Conservation (phyloP, 23 tunicate genomes). For the Trididemnum miniatum region DNA sequence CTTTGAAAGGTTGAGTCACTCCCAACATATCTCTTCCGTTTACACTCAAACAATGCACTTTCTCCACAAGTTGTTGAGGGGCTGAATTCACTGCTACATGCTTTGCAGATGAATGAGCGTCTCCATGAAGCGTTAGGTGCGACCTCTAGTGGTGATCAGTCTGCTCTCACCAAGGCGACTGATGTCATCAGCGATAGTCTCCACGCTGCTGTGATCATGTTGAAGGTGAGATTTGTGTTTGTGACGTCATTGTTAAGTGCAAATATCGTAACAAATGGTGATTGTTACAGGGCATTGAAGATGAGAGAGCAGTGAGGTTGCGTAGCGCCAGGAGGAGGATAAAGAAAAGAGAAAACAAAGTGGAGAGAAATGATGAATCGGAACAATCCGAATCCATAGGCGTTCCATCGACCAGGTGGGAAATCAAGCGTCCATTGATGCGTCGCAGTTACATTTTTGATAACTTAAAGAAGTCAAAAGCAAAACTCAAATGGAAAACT, state of each 20-base stretch:
- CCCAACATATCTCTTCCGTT: too few relatives aligned
- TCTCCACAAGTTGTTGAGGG: too few relatives aligned
- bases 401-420: slow-evolving; percentile 86
- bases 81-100: too few relatives aligned
- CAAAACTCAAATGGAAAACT: too few relatives aligned
- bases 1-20: too few relatives aligned
- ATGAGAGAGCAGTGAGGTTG: slow-evolving; percentile 66
- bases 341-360: slow-evolving; percentile 47
- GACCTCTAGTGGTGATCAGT: slow-evolving; percentile 38
- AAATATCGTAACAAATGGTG: neutral
- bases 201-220: slow-evolving; percentile 93
- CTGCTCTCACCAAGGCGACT: slow-evolving; percentile 45
- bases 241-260: neutral
- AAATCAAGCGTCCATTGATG: too few relatives aligned
- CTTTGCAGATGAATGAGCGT: slow-evolving; percentile 43
- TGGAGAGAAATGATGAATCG: slow-evolving; percentile 40
- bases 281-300: slow-evolving; percentile 72
- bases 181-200: slow-evolving; percentile 55
- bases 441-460: too few relatives aligned
- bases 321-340: slow-evolving; percentile 58
- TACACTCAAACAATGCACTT: too few relatives aligned
- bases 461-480: too few relatives aligned
- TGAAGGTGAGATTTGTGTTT: slow-evolving; percentile 56
- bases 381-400: slow-evolving; percentile 70
- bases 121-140: slow-evolving; percentile 31